These are phyloP conservation scores for Drosophila antonietae DNA, from an alignment of 2,888 invertebrate genomes.

Conservation along the genomic window DNA sequence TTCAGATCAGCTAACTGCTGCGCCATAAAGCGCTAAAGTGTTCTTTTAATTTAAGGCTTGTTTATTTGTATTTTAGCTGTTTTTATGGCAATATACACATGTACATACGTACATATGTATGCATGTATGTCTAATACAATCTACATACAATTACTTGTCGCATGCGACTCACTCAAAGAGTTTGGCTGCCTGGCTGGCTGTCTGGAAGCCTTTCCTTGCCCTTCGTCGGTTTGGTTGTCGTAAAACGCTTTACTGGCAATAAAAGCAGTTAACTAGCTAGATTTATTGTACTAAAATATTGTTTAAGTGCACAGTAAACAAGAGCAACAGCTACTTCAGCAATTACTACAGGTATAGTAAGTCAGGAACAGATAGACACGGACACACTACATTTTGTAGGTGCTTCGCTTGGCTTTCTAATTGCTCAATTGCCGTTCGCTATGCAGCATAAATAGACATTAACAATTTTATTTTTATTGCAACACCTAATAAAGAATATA, in stretches of 20 bases:
- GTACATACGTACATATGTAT: constrained; percentile 17
- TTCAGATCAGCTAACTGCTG: constrained; percentile 4
- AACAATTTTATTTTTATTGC: constrained; percentile 30
- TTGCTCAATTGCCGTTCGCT: constrained; percentile 52
- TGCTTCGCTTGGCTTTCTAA: constrained; percentile 55
- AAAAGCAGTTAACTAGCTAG: constrained; percentile 80
- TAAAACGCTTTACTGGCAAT: constrained; percentile 80
- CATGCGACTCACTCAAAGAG: constrained; percentile 58
- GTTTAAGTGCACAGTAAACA: constrained; percentile 73
- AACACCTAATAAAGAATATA: constrained; percentile 47
- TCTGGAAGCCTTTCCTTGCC: constrained; percentile 23
- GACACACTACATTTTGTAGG: constrained; percentile 65
- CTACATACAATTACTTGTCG: constrained; percentile 57
- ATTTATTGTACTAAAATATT: constrained; percentile 80
- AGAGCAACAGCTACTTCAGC: constrained; percentile 43
- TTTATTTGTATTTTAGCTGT: constrained; percentile 44
- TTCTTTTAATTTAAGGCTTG: constrained; percentile 63
- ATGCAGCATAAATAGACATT: constrained; percentile 46
- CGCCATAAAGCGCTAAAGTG: constrained; percentile 51
- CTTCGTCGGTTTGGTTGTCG: constrained; percentile 63
- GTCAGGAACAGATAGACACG: constrained; percentile 25
- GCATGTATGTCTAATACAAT: constrained; percentile 41
- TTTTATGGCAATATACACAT: constrained; percentile 58
- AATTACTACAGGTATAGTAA: constrained; percentile 23
- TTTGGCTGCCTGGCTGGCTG: constrained; percentile 25